Percentiles rank a stretch among this genome's conserved stretches.
phyloP scores from a whole-genome alignment of 2,113 vertebrate species.

The Hypomesus transpacificus region DNA sequence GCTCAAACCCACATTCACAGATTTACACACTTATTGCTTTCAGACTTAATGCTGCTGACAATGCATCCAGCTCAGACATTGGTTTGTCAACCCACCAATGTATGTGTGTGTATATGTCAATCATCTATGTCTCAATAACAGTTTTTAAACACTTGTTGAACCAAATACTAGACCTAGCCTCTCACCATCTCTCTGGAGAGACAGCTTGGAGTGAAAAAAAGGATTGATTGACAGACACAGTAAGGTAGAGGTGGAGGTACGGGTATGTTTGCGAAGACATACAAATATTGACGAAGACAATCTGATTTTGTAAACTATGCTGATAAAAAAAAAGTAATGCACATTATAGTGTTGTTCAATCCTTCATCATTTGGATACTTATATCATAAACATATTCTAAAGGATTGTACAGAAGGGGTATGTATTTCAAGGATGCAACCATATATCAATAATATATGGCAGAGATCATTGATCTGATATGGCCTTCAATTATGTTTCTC shows the following conservation, averaged over 20 bases:
- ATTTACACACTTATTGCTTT: conserved; percentile 63
- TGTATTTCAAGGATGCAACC: background rate
- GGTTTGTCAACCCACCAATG: background rate
- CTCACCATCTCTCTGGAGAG: background rate
- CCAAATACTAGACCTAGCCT: conserved; percentile 18
- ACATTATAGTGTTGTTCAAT: background rate
- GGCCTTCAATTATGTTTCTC: background rate
- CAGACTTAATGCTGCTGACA: conserved; percentile 1
- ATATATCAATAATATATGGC: background rate
- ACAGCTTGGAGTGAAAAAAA: background rate
- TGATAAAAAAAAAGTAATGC: conserved; percentile 3
- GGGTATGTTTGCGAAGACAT: conserved; percentile 13
- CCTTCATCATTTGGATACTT: background rate
- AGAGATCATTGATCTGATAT: background rate
- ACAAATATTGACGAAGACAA: conserved; percentile 8
- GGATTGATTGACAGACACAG: background rate
- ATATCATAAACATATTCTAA: background rate
- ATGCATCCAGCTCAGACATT: conserved; percentile 33
- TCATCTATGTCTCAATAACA: background rate
- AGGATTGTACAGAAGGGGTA: background rate
- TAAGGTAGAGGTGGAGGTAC: conserved; percentile 1
- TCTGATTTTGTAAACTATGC: background rate
- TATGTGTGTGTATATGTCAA: background rate
- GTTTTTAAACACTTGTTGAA: conserved; percentile 12
- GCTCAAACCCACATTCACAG: conserved; percentile 46